Evolutionary conservation across 2,797 vertebrate genomes (phyloP).

Genomic region (Chrysocyon brachyurus): DNA sequence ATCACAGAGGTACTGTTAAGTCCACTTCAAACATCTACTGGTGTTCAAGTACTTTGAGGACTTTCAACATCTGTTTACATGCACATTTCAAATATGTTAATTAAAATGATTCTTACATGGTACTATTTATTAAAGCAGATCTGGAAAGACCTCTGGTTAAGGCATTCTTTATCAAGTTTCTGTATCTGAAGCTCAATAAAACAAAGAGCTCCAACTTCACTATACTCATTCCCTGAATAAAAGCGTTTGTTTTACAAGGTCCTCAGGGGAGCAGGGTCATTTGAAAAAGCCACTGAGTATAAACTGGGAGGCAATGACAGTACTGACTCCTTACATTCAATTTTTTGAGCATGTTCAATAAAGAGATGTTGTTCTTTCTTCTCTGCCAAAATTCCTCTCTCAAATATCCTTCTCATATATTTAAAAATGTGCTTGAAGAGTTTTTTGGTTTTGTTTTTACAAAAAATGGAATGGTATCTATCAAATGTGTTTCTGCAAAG

Average conservation of each 20-base stretch:
- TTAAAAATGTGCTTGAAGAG: neutral
- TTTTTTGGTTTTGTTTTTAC: neutral
- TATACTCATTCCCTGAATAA: neutral
- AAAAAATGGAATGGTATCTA: neutral
- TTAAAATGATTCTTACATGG: constrained; percentile 31
- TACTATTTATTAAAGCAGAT: neutral
- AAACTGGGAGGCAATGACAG: neutral
- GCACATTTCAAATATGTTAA: constrained; percentile 35
- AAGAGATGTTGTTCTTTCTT: neutral
- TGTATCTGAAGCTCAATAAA: neutral
- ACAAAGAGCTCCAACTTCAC: neutral
- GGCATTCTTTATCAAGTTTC: neutral
- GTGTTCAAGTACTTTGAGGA: neutral
- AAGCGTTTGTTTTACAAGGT: neutral
- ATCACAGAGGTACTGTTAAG: constrained; percentile 5
- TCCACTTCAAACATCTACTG: constrained; percentile 8
- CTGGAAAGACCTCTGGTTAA: neutral
- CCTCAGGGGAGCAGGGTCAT: neutral
- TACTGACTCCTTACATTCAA: neutral
- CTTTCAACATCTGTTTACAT: constrained; percentile 4
- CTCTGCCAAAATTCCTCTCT: constrained; percentile 4
- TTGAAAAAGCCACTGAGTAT: neutral
- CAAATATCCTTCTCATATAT: constrained; percentile 31
- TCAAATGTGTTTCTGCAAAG: neutral
- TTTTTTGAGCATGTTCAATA: neutral